Evolutionary conservation across 2,888 invertebrate genomes (phyloP).

Genomic region (Tryphoninae sp.): DNA sequence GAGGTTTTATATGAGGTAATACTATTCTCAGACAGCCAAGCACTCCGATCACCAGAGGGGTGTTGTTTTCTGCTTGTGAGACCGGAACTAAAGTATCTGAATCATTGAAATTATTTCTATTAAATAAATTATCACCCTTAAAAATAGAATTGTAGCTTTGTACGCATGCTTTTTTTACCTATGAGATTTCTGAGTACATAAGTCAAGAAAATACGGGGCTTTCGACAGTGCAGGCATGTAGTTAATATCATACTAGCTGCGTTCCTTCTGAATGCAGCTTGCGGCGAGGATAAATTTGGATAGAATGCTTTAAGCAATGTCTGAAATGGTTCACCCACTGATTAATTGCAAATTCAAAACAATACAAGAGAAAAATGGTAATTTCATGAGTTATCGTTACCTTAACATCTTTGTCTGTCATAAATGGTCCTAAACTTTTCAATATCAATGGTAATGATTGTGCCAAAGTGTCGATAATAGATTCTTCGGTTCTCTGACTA

Average conservation of each 20-base stretch:
- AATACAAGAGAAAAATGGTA: not conserved
- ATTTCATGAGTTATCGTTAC: constrained; percentile 76
- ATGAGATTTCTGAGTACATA: constrained; percentile 86
- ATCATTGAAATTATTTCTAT: not conserved
- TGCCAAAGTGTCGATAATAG: constrained; percentile 87
- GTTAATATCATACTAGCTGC: constrained; percentile 91
- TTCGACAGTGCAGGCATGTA: constrained; percentile 90
- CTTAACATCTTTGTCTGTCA: constrained; percentile 88
- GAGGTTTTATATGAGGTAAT: constrained; percentile 82
- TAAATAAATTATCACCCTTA: not conserved
- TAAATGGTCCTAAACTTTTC: constrained; percentile 86
- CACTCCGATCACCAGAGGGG: constrained; percentile 85
- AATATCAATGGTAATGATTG: constrained; percentile 86
- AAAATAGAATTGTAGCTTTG: constrained; percentile 9
- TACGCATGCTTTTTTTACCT: constrained; percentile 79
- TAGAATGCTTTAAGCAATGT: constrained; percentile 84
- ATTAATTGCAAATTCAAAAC: constrained; percentile 10
- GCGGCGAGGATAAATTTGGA: constrained; percentile 82
- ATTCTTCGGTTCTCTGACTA: constrained; percentile 87
- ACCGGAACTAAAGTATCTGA: constrained; percentile 68
- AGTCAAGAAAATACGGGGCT: constrained; percentile 85
- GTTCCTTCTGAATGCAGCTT: constrained; percentile 90
- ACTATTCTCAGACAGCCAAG: constrained; percentile 86
- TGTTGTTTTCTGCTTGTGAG: constrained; percentile 65
- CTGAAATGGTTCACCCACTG: constrained; percentile 49